Base-by-base conservation (phyloP, 1,140 invertebrate species). In the Drosophila funebris region DNA sequence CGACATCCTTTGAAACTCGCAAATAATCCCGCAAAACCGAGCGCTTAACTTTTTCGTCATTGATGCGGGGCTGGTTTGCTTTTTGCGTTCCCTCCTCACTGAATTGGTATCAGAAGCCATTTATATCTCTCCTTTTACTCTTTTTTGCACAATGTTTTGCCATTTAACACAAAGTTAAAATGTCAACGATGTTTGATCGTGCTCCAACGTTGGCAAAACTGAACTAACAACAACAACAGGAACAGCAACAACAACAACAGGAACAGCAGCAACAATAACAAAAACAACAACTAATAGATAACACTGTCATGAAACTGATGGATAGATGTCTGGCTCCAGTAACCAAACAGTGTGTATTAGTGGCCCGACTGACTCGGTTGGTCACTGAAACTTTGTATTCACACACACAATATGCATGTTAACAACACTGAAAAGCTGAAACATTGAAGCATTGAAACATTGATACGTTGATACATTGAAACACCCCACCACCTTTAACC, bases 21-120 rank as follows among this genome's bases (percentile, higher is more conserved):
- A 78, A 87, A 85, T 87, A 88, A 88, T 88, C 78, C 82, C 82
- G 67, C 83, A 87, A 85, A 85, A 85, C 82, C 82, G 52, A 73
- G 74, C 58, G 82, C 83, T 85, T 85, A 85, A 85, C 82, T 85
- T 85, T 87, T 85, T 87, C 67, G 75, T 63, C 77, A 80, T 74
- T 85, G 87, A 81, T 77, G 72, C 72, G 41, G 66, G 74, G 18
- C 36, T 16, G 13, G 20, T 37, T 63, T 75, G 58, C 58, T 44
- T 71, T 71, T 41, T 70, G 27, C 44, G 11, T 11, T 8, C 33
- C 3, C 29, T 22, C 27, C n/a, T n/a, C 50, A 16, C 24, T 8
- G 6, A 14, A 36, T 61, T 48, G 48, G 20, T 61, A 61, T 48
- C 44, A 14, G 57, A 22, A 60, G 31, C 31, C 43, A 27, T 61